Evolutionary conservation across 2,113 vertebrate genomes (phyloP), one percentile per base, ranked within the genome.

Genomic region (Cephalopterus ornatus): DNA sequence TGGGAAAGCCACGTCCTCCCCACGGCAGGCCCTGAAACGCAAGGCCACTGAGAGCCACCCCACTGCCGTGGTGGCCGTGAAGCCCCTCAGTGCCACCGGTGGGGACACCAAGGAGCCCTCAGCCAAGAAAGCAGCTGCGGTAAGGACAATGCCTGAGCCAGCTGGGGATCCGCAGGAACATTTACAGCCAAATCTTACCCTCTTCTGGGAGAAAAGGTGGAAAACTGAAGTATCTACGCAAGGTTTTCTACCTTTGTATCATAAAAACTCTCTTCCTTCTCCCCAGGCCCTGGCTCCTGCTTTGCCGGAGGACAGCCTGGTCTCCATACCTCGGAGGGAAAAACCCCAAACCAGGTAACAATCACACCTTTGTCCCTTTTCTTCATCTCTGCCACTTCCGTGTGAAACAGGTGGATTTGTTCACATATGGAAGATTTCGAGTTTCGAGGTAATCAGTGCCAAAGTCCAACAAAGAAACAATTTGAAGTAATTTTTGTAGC

Each of bases 21-120:
- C 98, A 21, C 99, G 98, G 74, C 88, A 98, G 49, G 92, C 95
- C 3, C 97, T 97, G 77, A 99, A 99, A 85, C 97, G 98, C 19
- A 99, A 98, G 82, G 96, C 96, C 2, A 58, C 92, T 0, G 98
- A 98, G 73, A 81, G 87, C 3, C 96, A 92, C 35, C 95, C 97
- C 9, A 98, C 98, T n/a, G 98, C 98, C 3, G 96, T 99, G 32
- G 99, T 98, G 14, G 99, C 98, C 9, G 99, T 99, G 56, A 99
- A 98, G 91, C 99, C 99, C 0, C 91, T 99, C 27, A 98, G 96
- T 80, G 74, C 97, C 47, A 10, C 94, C 24, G 71, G 85, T 22
- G 44, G 68, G 4, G 68, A 70, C 26, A 56, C 2, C 1, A 85
- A 63, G 88, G 94, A 96, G 17, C 94, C 73, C 49, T 23, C 97